These are phyloP conservation scores for Charadrius vociferus DNA, from an alignment of 2,113 vertebrate species.

Conservation along the genomic window DNA sequence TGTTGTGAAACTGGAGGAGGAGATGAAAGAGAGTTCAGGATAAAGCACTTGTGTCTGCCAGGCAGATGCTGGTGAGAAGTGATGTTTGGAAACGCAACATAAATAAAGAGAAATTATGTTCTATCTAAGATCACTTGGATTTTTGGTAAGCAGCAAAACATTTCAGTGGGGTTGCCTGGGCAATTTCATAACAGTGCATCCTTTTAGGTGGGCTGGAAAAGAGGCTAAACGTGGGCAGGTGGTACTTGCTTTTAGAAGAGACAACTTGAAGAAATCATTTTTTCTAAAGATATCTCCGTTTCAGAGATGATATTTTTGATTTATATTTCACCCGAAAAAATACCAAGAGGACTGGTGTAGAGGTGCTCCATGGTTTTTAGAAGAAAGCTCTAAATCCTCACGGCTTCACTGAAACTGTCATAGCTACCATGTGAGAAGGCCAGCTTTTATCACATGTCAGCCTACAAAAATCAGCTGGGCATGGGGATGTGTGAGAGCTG, in stretches of 20 bases:
- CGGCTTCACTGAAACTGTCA: rapidly evolving
- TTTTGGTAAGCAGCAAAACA: background rate
- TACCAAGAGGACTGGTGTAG: background rate
- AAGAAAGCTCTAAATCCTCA: background rate
- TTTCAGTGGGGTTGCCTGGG: background rate
- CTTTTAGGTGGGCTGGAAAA: conserved; percentile 6
- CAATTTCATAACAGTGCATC: background rate
- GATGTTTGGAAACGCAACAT: background rate
- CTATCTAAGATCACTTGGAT: background rate
- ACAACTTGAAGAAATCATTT: background rate
- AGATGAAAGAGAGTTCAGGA: background rate
- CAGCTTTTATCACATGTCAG: background rate
- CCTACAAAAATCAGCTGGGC: background rate
- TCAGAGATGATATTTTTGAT: background rate
- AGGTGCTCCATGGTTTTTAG: background rate
- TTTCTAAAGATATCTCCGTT: background rate
- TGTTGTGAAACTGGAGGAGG: background rate
- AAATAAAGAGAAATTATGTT: background rate
- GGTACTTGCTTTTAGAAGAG: background rate
- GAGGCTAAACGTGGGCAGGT: background rate
- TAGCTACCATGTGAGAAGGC: background rate
- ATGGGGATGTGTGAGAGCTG: background rate
- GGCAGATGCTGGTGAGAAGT: background rate
- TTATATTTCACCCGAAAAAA: background rate
- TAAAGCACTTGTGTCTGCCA: background rate